Conservation (phyloP, 1,140 invertebrate species). For the Drosophila virilis region DNA sequence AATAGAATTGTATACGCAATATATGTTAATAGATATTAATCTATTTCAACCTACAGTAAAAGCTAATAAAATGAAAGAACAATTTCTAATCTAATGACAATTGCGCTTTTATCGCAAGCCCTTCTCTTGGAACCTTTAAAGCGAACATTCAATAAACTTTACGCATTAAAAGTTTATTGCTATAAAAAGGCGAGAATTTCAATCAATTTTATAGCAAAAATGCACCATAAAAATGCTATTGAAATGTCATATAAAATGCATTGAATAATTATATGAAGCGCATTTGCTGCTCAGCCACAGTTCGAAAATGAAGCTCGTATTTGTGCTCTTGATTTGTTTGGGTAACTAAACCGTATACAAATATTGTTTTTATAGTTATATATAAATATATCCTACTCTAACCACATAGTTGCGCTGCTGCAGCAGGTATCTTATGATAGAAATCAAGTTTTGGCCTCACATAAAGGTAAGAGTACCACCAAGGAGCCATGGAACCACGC, state of each 20-base stretch:
- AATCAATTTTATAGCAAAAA: slow-evolving; percentile 53
- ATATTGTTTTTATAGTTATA: no score
- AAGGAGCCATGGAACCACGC: slow-evolving; percentile 15
- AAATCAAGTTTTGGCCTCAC: not conserved
- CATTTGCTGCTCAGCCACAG: slow-evolving; percentile 25
- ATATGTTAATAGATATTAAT: no score
- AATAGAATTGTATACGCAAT: no score
- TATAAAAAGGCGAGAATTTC: slow-evolving; percentile 34
- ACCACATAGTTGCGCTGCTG: slow-evolving; percentile 23
- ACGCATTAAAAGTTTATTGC: slow-evolving; percentile 37
- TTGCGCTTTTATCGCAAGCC: no score
- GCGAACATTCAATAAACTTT: no score
- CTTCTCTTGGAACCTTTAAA: no score
- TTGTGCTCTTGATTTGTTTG: slow-evolving; percentile 16
- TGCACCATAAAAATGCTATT: slow-evolving; percentile 3
- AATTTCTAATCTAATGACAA: no score
- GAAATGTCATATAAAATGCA: slow-evolving; percentile 33
- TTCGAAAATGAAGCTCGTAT: slow-evolving; percentile 27
- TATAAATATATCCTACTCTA: no score
- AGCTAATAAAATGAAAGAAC: no score
- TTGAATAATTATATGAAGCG: not conserved
- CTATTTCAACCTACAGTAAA: no score
- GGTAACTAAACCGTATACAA: slow-evolving; percentile 18
- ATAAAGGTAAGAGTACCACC: not conserved
- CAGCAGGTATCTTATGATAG: not conserved